Conservation (phyloP, 2,797 vertebrate species). For the Hemitrygon akajei region DNA sequence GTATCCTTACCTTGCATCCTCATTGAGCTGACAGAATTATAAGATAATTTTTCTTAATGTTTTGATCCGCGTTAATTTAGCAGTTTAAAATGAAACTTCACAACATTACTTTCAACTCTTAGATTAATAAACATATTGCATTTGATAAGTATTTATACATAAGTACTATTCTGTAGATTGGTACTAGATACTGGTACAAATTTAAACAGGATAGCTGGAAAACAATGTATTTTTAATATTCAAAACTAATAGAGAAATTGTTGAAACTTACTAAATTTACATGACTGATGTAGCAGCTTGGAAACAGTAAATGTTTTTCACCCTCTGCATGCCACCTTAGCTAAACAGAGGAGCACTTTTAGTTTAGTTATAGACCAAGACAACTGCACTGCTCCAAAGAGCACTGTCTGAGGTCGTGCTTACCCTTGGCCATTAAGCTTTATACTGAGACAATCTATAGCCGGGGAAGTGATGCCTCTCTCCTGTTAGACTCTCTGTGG, state of each 20-base stretch:
- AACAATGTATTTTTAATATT: background rate
- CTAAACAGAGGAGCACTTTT: too few relatives aligned
- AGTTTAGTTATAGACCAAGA: too few relatives aligned
- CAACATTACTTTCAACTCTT: background rate
- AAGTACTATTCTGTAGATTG: background rate
- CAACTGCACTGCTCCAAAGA: too few relatives aligned
- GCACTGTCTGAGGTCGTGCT: too few relatives aligned
- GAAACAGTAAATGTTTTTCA: background rate
- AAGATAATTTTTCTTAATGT: background rate
- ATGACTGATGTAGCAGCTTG: background rate
- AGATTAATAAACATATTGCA: conserved; percentile 4
- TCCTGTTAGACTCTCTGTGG: too few relatives aligned
- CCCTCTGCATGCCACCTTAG: too few relatives aligned
- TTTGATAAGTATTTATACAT: background rate
- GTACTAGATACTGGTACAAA: background rate
- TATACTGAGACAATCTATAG: too few relatives aligned
- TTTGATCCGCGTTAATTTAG: background rate
- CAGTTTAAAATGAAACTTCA: background rate
- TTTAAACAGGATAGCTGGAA: background rate
- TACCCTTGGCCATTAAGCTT: too few relatives aligned
- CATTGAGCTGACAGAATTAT: background rate
- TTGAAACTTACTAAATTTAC: background rate
- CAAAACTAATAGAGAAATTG: background rate
- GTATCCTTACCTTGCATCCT: background rate
- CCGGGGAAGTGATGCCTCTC: too few relatives aligned